Conservation (phyloP, 1,140 invertebrate species). For the Plectrocnemia conspersa region DNA sequence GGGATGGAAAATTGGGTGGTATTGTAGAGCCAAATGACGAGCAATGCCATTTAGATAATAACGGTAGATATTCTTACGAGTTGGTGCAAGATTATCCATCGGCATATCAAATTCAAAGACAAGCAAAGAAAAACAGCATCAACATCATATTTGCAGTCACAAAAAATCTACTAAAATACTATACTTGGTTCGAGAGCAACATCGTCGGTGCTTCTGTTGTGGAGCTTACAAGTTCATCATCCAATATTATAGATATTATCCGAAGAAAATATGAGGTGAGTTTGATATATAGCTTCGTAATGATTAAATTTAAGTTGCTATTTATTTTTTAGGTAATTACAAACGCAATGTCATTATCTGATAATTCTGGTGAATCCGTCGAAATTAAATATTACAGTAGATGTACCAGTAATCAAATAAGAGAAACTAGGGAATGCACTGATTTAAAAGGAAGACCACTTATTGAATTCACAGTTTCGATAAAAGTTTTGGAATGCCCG, state of each 20-base stretch:
- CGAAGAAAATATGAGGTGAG: constrained; percentile 66
- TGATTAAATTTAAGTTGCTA: not conserved
- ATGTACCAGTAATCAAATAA: constrained; percentile 48
- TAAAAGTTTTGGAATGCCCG: constrained; percentile 54
- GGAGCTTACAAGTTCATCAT: constrained; percentile 60
- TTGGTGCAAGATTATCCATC: constrained; percentile 64
- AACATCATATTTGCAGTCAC: constrained; percentile 85
- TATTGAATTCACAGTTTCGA: constrained; percentile 46
- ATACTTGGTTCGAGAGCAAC: constrained; percentile 57
- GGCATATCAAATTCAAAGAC: constrained; percentile 59
- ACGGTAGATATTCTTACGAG: constrained; percentile 64
- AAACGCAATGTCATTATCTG: constrained; percentile 53
- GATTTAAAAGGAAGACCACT: constrained; percentile 56
- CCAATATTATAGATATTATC: constrained; percentile 70
- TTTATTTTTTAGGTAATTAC: constrained; percentile 41
- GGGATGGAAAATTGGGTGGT: constrained; percentile 70
- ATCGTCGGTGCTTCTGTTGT: constrained; percentile 65
- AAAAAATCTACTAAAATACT: constrained; percentile 57
- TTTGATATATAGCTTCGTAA: constrained; percentile 3
- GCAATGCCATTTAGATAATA: constrained; percentile 65
- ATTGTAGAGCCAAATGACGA: constrained; percentile 84
- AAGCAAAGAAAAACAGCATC: constrained; percentile 69
- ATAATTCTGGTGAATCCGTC: constrained; percentile 55
- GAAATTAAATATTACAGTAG: constrained; percentile 59
- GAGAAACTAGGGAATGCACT: constrained; percentile 51